Evolutionary conservation across 2,797 vertebrate genomes (phyloP).

Genomic region (Amniataba percoides): DNA sequence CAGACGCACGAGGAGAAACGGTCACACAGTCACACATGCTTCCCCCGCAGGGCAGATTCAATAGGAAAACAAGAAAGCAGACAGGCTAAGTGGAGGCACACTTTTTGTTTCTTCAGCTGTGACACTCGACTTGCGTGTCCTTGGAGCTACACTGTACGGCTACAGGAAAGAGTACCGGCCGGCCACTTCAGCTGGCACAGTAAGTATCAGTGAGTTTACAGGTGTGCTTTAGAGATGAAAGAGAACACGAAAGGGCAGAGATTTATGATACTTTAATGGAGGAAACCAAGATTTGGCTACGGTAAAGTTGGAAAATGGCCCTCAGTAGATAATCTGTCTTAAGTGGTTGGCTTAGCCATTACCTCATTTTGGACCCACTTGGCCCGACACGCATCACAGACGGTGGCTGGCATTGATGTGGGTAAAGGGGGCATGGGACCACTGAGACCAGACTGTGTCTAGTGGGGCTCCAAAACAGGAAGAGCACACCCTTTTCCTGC

Average conservation of each 20-base stretch:
- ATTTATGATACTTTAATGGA: constrained; percentile 30
- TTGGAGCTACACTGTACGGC: constrained; percentile 48
- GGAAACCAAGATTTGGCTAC: constrained; percentile 28
- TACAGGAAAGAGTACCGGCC: constrained; percentile 13
- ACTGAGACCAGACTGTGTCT: constrained; percentile 57
- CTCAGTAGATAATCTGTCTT: constrained; percentile 57
- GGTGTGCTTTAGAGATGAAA: constrained; percentile 39
- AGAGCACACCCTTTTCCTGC: constrained; percentile 83
- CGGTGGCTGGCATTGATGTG: constrained; percentile 60
- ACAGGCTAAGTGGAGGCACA: constrained; percentile 77
- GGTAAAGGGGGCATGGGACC: constrained; percentile 56
- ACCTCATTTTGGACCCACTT: constrained; percentile 79
- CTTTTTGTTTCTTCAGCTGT: constrained; percentile 82
- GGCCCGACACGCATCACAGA: constrained; percentile 73
- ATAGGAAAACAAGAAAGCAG: constrained; percentile 79
- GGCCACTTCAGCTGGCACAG: constrained; percentile 39
- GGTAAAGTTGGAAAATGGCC: constrained; percentile 13
- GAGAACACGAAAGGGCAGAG: constrained; percentile 18
- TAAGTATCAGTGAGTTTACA: constrained; percentile 26
- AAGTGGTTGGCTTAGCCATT: constrained; percentile 70
- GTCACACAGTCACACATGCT: constrained; percentile 54
- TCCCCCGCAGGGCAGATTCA: constrained; percentile 66
- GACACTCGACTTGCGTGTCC: constrained; percentile 55
- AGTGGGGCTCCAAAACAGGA: constrained; percentile 78
- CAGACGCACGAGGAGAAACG: constrained; percentile 52